Base-by-base conservation (phyloP, 2,113 vertebrate genomes). In the Gobius niger region DNA sequence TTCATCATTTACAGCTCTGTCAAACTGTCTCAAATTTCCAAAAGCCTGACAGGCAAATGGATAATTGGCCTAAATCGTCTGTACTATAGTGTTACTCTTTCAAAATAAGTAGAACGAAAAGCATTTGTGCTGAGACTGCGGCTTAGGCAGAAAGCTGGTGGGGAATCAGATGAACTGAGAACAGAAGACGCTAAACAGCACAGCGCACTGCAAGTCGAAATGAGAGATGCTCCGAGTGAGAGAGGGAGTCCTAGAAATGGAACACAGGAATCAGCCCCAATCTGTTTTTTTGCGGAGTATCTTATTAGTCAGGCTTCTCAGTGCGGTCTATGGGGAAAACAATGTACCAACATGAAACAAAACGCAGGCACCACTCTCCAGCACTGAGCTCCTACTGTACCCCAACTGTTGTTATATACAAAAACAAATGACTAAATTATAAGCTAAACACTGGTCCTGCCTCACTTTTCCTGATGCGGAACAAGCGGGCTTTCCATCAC, bases 401-500 rank as follows among this genome's bases (percentile, higher is more conserved):
- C n/a, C 15, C 7, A 42, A 42, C 4, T 60, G 14, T 42, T 42
- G 42, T 42, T n/a, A 14, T 42, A 7, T 42, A 13, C 18, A 53
- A 47, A 65, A 61, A 63, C 69, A 59, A 24, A 24, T 13, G 7
- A 67, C 53, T n/a, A 52, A n/a, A 34, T 11, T 0, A 40, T 8
- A n/a, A 67, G 24, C 18, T 9, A 34, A 16, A 53, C 18, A n/a
- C 11, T 2, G 4, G 13, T 10, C 10, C n/a, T 49, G n/a, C 1
- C 40, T 44, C 5, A 12, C 69, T 18, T n/a, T 41, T 11, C 44
- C 71, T 68, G 24, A 68, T 50, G 7, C n/a, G 52, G 70, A 67
- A 65, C 65, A 63, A 56, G 49, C 53, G 24, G 54, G 61, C 71
- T 70, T 63, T 77, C 68, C 63, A 24, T 82, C 68, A 72, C 66